Evolutionary conservation across 1,140 invertebrate species (phyloP).

Genomic region (Trichomalopsis sarcophagae): DNA sequence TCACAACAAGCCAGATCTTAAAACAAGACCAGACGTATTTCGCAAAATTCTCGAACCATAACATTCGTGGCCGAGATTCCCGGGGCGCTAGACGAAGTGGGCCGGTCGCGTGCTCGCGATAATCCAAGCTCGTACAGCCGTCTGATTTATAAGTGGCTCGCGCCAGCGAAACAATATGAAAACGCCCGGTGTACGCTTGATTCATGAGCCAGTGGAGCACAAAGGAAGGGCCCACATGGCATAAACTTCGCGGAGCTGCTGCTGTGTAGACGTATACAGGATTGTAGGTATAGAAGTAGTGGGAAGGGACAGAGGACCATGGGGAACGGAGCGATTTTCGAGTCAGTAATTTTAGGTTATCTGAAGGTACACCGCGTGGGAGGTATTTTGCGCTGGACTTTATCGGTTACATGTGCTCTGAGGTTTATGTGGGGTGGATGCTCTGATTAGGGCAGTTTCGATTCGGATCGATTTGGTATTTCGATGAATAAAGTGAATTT

Average conservation of each 20-base stretch:
- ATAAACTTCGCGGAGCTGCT: background rate
- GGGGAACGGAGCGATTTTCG: background rate
- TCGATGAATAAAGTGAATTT: too few relatives aligned
- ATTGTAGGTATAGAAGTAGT: background rate
- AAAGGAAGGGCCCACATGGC: background rate
- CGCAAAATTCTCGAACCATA: background rate
- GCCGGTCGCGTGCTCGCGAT: conserved; percentile 18
- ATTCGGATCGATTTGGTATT: too few relatives aligned
- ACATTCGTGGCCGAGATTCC: conserved; percentile 42
- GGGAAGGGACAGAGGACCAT: too few relatives aligned
- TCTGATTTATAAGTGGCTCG: conserved; percentile 51
- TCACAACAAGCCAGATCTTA: background rate
- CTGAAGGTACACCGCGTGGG: background rate
- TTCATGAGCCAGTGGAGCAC: background rate
- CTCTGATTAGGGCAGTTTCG: too few relatives aligned
- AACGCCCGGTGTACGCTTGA: background rate
- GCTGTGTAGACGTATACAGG: too few relatives aligned
- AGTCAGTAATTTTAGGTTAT: conserved; percentile 26
- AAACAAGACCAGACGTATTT: background rate
- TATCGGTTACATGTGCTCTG: too few relatives aligned
- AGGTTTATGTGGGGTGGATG: too few relatives aligned
- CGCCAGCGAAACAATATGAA: conserved; percentile 13
- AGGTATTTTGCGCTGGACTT: too few relatives aligned
- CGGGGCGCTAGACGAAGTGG: background rate
- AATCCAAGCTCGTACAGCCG: background rate